phyloP scores from a whole-genome alignment of 2,113 vertebrate genomes.

The Eudyptes chrysolophus region DNA sequence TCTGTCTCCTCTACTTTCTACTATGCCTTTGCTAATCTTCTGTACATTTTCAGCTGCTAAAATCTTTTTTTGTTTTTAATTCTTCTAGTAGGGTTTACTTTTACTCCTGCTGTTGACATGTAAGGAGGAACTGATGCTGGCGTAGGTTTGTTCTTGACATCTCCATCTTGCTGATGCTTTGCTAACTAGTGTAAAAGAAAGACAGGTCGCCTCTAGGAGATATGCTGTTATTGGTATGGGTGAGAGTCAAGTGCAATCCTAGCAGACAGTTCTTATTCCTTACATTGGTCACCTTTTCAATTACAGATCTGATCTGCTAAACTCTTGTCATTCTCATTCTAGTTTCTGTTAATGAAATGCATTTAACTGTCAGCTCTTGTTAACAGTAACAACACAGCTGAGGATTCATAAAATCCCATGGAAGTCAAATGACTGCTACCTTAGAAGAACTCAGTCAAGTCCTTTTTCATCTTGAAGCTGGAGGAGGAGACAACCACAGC shows the following conservation, averaged over 20 bases:
- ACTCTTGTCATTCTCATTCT: conserved; percentile 56
- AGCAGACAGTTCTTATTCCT: conserved; percentile 22
- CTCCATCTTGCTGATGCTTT: not conserved
- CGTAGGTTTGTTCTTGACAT: not conserved
- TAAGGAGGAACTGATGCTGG: not conserved
- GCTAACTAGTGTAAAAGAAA: not conserved
- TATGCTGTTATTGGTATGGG: not conserved
- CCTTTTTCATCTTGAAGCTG: not conserved
- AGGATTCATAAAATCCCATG: conserved; percentile 49
- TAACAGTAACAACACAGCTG: not conserved
- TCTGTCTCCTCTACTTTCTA: not conserved
- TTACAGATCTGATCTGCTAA: conserved; percentile 46
- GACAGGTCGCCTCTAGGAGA: not conserved
- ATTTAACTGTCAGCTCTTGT: conserved; percentile 60
- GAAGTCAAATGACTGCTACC: conserved; percentile 37
- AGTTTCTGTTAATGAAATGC: conserved; percentile 64
- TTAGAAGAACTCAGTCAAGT: not conserved
- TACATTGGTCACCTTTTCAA: conserved; percentile 56
- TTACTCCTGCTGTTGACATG: not conserved
- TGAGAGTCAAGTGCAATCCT: not conserved
- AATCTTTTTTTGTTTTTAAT: not conserved
- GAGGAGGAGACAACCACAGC: not conserved
- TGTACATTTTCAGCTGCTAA: not conserved
- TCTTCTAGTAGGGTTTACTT: not conserved
- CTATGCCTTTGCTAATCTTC: not conserved